Evolutionary conservation across 2,888 invertebrate species (phyloP).

Genomic region (Periphyllus acericola): DNA sequence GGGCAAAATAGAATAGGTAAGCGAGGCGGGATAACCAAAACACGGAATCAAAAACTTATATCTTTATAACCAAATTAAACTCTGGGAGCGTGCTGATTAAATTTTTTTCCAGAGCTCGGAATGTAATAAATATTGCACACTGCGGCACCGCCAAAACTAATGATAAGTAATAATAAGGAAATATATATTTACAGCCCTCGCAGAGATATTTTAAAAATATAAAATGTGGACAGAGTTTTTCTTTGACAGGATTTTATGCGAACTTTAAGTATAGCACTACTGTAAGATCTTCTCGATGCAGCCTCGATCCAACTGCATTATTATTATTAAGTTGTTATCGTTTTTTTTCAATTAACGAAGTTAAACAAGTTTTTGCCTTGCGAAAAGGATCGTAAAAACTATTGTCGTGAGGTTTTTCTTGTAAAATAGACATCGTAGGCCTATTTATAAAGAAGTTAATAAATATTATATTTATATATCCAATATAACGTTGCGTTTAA

Average conservation of each 20-base stretch:
- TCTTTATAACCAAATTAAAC: slow-evolving; percentile 61
- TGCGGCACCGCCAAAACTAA: slow-evolving; percentile 35
- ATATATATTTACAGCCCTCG: slow-evolving; percentile 13
- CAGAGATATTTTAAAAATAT: slow-evolving; percentile 17
- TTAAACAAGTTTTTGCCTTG: slow-evolving; percentile 11
- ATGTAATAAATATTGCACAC: slow-evolving; percentile 47
- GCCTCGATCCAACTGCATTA: background rate
- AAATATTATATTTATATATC: background rate
- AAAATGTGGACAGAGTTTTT: slow-evolving; percentile 49
- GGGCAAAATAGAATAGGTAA: background rate
- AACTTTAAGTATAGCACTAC: slow-evolving; percentile 36
- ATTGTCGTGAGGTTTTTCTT: slow-evolving; percentile 37
- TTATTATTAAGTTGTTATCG: slow-evolving; percentile 53
- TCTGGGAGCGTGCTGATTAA: slow-evolving; percentile 50
- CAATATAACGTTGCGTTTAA: background rate
- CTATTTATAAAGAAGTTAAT: background rate
- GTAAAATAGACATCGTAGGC: background rate
- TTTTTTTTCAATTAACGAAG: slow-evolving; percentile 36
- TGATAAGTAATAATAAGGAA: slow-evolving; percentile 61
- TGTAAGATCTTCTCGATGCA: background rate
- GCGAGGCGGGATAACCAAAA: slow-evolving; percentile 24
- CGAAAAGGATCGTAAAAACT: background rate
- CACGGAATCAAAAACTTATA: slow-evolving; percentile 61
- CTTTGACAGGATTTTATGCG: slow-evolving; percentile 19
- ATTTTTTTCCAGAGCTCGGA: slow-evolving; percentile 42